These are phyloP conservation scores for Sesamia inferens DNA, from an alignment of 2,888 invertebrate species.

Conservation along the genomic window DNA sequence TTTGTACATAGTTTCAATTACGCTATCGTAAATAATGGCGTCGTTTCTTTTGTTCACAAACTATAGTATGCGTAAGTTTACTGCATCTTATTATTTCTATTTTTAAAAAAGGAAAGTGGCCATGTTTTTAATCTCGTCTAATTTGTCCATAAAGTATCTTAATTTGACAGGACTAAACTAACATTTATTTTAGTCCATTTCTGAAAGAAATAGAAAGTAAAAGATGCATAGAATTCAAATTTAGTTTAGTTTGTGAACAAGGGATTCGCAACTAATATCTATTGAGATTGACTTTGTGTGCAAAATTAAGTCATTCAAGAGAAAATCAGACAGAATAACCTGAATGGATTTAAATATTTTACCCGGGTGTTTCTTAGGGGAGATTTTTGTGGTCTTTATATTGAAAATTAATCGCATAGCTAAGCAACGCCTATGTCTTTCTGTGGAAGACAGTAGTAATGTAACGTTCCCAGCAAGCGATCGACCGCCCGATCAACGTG, in stretches of 20 bases:
- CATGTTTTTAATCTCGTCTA: too few relatives aligned
- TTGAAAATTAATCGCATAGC: slow-evolving; percentile 6
- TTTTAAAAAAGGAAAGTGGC: too few relatives aligned
- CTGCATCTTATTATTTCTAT: too few relatives aligned
- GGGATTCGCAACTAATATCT: too few relatives aligned
- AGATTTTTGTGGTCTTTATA: neutral
- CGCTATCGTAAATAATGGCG: neutral
- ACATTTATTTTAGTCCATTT: too few relatives aligned
- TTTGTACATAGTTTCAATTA: slow-evolving; percentile 8
- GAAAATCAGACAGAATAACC: neutral
- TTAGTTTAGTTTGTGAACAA: too few relatives aligned
- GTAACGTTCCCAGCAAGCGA: slow-evolving; percentile 72
- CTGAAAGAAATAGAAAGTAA: too few relatives aligned
- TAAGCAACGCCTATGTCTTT: slow-evolving; percentile 26
- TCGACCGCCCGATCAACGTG: slow-evolving; percentile 73
- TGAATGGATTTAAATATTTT: neutral
- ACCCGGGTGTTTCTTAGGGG: rapidly evolving
- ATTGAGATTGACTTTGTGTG: neutral
- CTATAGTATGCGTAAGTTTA: too few relatives aligned
- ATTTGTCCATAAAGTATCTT: neutral
- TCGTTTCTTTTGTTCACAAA: too few relatives aligned
- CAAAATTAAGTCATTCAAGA: neutral
- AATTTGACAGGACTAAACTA: too few relatives aligned
- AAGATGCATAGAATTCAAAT: too few relatives aligned
- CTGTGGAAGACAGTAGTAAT: slow-evolving; percentile 64